phyloP scores from a whole-genome alignment of 2,797 vertebrate species.

The Luscinia megarhynchos region DNA sequence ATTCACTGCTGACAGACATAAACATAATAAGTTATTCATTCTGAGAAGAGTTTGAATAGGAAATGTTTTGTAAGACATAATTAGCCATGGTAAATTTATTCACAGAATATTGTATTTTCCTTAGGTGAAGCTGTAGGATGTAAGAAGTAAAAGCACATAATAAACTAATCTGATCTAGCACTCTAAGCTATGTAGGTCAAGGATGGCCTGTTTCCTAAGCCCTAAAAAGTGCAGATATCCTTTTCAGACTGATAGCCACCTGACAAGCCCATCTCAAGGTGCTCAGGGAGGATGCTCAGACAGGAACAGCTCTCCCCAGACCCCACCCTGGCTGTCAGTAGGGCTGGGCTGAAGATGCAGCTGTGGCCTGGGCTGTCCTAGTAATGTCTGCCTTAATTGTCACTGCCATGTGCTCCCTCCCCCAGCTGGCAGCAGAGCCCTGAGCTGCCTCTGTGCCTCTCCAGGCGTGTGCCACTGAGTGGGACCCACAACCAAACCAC shows the following conservation, averaged over 20 bases:
- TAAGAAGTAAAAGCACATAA: background rate
- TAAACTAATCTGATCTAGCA: background rate
- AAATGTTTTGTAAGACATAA: background rate
- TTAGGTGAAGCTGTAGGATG: constrained; percentile 26
- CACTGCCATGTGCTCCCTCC: background rate
- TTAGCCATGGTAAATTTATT: constrained; percentile 7
- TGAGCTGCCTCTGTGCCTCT: background rate
- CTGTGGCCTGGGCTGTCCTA: constrained; percentile 21
- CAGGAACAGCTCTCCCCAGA: background rate
- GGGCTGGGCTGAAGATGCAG: background rate
- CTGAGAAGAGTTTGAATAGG: background rate
- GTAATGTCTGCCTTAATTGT: constrained; percentile 29
- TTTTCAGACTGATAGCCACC: background rate
- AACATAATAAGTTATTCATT: constrained; percentile 22
- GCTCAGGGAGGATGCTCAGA: background rate
- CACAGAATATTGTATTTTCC: background rate
- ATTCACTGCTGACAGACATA: constrained; percentile 3
- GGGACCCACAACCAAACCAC: background rate
- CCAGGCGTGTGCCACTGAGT: background rate
- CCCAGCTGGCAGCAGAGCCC: background rate
- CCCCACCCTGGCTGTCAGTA: background rate
- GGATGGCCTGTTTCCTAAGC: background rate
- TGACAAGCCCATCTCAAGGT: background rate
- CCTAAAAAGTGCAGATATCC: background rate
- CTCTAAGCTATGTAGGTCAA: constrained; percentile 36